Evolutionary conservation across 2,888 invertebrate species (phyloP).

Genomic region (Agonopterix subpropinquella): DNA sequence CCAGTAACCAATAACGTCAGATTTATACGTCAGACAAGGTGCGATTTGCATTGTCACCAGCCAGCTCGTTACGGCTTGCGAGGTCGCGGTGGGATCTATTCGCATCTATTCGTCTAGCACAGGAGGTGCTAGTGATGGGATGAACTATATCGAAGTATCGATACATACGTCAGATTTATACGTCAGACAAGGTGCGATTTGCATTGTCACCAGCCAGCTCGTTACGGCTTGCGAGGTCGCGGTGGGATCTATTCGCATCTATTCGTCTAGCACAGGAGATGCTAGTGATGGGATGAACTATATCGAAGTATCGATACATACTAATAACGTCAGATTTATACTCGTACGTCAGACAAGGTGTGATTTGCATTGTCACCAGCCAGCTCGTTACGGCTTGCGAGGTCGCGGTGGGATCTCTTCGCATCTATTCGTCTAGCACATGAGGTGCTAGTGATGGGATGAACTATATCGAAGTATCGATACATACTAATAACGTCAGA

Average conservation of each 20-base stretch:
- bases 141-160: not conserved
- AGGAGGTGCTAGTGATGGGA: not conserved
- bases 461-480: not conserved
- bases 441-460: not conserved
- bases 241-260: slow-evolving; percentile 41
- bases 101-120: slow-evolving; percentile 19
- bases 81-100: slow-evolving; percentile 34
- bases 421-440: slow-evolving; percentile 15
- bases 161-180: not conserved
- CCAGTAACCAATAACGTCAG: not conserved
- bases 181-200: slow-evolving; percentile 27
- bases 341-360: slow-evolving; percentile 7
- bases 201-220: slow-evolving; percentile 48
- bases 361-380: slow-evolving; percentile 55
- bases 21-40: slow-evolving; percentile 3
- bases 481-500: not conserved
- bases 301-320: not conserved
- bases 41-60: slow-evolving; percentile 56
- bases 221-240: slow-evolving; percentile 24
- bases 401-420: slow-evolving; percentile 36
- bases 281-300: not conserved
- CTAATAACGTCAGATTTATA: not conserved
- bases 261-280: not conserved
- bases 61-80: slow-evolving; percentile 27
- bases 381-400: slow-evolving; percentile 27